Base-by-base conservation (phyloP, 1,140 invertebrate genomes). In the Scaptomyza montana region DNA sequence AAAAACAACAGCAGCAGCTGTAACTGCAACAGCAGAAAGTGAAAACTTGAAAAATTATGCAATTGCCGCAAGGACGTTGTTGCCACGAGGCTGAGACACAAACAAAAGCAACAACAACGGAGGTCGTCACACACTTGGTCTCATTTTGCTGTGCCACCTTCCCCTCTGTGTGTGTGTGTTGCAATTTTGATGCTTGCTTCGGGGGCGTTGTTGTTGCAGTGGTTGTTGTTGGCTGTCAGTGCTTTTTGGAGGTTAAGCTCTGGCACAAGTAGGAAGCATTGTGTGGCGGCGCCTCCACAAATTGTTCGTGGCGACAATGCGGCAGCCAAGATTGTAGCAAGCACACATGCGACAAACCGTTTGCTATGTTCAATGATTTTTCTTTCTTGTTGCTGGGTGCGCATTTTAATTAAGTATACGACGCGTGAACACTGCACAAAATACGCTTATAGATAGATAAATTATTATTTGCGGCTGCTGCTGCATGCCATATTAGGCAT, bases 1-100 rank as follows among this genome's bases (percentile, higher is more conserved):
- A 54, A 16, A 16, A 16, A 9, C 21, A 25, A 4, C 59, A 46
- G 47, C 59, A 49, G 53, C 65, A 57, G 49, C 80, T 51, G 45
- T 66, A 59, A 30, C 47, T 36, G 56, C 69, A 36, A 12, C 62
- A 66, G 49, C 73, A 47, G 82, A 84, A 86, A 86, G 82, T 87
- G 81, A 87, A 86, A 86, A 86, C 82, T 81, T 89, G 82, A 78
- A 89, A 82, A 87, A 81, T 89, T 89, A 89, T 89, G 85, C 77
- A 89, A 89, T 66, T 80, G 77, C 85, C 68, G 80, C 84, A 89
- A 89, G 85, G 85, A 89, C 85, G 85, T 89, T 89, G 85, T 66
- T 67, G 82, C 81, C 74, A 70, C 86, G 74, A 85, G 80, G 80
- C 80, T 46, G 59, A 39, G 53, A 41, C 59, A 7, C 3, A 30